These are phyloP conservation scores for Agelas oroides DNA, from an alignment of 37 sponge, comb jelly and placozoan species.

Conservation along the genomic window DNA sequence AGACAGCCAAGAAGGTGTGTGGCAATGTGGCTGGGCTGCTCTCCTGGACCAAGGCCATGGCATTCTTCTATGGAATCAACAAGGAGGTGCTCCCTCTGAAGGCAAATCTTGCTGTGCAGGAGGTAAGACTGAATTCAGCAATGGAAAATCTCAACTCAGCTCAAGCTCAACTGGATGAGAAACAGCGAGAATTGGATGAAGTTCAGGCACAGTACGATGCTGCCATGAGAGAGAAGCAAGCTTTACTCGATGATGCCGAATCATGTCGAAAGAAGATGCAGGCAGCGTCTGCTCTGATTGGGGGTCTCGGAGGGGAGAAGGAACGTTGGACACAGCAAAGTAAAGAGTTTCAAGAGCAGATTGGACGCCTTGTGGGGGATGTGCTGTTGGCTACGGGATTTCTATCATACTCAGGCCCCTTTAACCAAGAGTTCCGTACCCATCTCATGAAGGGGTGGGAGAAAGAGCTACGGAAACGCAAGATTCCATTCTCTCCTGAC, in stretches of 20 bases:
- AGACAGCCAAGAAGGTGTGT: conserved; percentile 97
- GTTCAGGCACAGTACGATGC: conserved; percentile 94
- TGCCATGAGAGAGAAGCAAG: conserved; percentile 94
- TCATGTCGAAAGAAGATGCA: conserved; percentile 92
- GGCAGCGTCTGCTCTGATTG: conserved; percentile 96
- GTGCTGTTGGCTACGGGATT: conserved; percentile 95
- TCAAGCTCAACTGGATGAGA: conserved; percentile 96
- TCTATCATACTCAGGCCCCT: conserved; percentile 98
- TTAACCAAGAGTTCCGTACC: conserved; percentile 95
- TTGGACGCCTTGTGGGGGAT: conserved; percentile 95
- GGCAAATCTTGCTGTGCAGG: conserved; percentile 93
- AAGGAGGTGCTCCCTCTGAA: conserved; percentile 98
- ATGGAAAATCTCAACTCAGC: conserved; percentile 83
- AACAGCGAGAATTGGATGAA: conserved; percentile 90
- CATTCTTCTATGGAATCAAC: conserved; percentile 92
- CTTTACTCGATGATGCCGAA: conserved; percentile 91
- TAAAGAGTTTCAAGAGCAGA: conserved; percentile 93
- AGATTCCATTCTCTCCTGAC: conserved; percentile 87
- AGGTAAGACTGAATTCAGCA: conserved; percentile 83
- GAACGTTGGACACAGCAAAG: conserved; percentile 98
- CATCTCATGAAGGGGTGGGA: conserved; percentile 89
- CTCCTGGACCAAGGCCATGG: conserved; percentile 98
- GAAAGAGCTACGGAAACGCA: conserved; percentile 76
- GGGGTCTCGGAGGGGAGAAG: conserved; percentile 95
- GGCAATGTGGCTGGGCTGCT: conserved; percentile 97